A percentile compares a stretch with the other conserved stretches of the same genome.
These are phyloP conservation scores for Dryadula phaetusa DNA, from an alignment of 2,888 invertebrate species.

Conservation along the genomic window DNA sequence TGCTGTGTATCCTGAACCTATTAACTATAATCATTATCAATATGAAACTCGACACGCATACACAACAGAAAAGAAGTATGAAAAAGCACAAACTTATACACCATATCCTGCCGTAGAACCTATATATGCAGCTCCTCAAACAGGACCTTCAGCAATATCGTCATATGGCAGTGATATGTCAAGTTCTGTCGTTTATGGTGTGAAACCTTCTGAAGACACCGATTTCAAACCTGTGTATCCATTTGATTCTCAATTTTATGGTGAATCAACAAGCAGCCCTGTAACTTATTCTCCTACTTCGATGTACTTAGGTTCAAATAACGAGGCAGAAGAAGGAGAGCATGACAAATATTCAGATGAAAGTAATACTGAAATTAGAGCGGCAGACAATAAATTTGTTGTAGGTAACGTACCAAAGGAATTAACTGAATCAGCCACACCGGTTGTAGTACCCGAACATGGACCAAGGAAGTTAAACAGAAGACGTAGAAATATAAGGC, in stretches of 20 bases:
- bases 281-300: conserved; percentile 76
- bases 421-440: conserved; percentile 78
- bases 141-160: conserved; percentile 64
- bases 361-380: conserved; percentile 55
- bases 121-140: conserved; percentile 75
- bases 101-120: conserved; percentile 74
- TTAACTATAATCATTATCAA: conserved; percentile 67
- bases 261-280: conserved; percentile 72
- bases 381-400: conserved; percentile 84
- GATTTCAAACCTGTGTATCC: conserved; percentile 80
- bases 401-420: conserved; percentile 87
- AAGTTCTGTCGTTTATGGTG: conserved; percentile 74
- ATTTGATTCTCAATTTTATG: conserved; percentile 72
- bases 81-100: conserved; percentile 64
- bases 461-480: conserved; percentile 82
- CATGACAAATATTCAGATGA: conserved; percentile 65
- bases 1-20: conserved; percentile 73
- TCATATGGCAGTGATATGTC: conserved; percentile 68
- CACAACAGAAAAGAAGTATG: conserved; percentile 73
- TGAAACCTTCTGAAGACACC: conserved; percentile 72
- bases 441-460: conserved; percentile 86
- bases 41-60: conserved; percentile 76
- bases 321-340: conserved; percentile 66
- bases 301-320: conserved; percentile 76
- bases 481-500: conserved; percentile 54